Base-by-base conservation (phyloP, 2,113 vertebrate species). In the Promerops cafer region DNA sequence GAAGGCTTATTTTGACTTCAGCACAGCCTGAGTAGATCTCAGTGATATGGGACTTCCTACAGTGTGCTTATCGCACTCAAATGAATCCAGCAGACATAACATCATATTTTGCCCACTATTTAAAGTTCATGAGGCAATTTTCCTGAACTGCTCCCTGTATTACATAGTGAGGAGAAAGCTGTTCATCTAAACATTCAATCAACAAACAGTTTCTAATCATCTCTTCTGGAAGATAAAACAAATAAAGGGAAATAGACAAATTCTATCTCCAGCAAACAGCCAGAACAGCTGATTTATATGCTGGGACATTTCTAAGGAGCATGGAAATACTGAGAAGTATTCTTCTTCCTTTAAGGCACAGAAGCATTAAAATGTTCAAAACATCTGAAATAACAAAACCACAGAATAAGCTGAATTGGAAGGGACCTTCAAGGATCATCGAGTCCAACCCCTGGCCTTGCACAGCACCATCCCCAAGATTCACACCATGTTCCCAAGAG, bases 201-300 rank as follows among this genome's bases (percentile, higher is more conserved):
- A 94, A 63, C 69, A 89, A 75, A 40, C 60, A 76, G 54, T 80
- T 94, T 90, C 61, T 93, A 93, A 89, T 87, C 6, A 65, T 71
- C 45, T 94, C 19, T 79, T 79, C 28, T 83, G 63, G 27, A 87
- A 96, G 87, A 85, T 65, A 95, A 95, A 96, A 96, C 70, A 96
- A 95, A 94, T 65, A 59, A 42, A 74, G 27, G 45, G 90, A 93
- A 90, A 91, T 21, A 91, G 74, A 83, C 63, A 93, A 91, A 68
- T 60, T 23, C 81, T 61, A 49, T 95, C 87, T 94, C 28, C 57
- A 72, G 66, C 28, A 85, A 79, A 75, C 71, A 95, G 75, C 35
- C 40, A 47, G 42, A 88, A 57, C 5, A 77, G 50, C 33, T 80
- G 49, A 72, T 91, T 61, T 89, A 47, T 87, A 61, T 65, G 17